Evolutionary conservation across 2,113 vertebrate genomes (phyloP).

Genomic region (Tachycineta bicolor): DNA sequence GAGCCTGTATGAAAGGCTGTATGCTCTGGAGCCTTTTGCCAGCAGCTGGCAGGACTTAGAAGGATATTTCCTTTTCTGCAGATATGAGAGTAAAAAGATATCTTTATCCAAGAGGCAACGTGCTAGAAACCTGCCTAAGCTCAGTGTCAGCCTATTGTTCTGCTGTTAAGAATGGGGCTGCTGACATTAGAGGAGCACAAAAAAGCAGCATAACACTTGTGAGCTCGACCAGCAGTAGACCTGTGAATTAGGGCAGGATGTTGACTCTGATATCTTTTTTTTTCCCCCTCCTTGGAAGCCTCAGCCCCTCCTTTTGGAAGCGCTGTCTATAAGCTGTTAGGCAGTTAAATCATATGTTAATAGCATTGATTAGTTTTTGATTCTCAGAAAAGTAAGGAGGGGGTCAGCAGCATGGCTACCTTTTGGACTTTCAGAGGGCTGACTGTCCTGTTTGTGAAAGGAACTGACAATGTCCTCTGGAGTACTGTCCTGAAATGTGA

Average conservation of each 20-base stretch:
- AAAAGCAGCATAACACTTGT: background rate
- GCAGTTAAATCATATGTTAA: background rate
- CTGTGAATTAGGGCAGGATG: constrained; percentile 38
- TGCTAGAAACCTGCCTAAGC: background rate
- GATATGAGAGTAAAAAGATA: background rate
- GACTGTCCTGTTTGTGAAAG: background rate
- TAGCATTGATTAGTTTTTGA: background rate
- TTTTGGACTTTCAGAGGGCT: background rate
- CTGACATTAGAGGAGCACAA: background rate
- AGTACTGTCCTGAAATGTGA: background rate
- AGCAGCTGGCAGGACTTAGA: constrained; percentile 31
- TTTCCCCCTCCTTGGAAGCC: background rate
- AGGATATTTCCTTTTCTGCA: constrained; percentile 12
- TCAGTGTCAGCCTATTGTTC: background rate
- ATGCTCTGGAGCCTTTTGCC: background rate
- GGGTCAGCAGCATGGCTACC: background rate
- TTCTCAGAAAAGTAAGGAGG: background rate
- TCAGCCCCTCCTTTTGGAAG: background rate
- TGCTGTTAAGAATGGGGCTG: constrained; percentile 18
- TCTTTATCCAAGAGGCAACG: background rate
- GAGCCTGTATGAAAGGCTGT: constrained; percentile 1
- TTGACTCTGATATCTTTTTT: background rate
- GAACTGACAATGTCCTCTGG: background rate
- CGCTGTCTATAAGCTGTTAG: background rate
- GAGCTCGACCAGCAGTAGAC: background rate